Percentiles rank a stretch among this genome's conserved stretches.
Conservation (phyloP, 2,797 vertebrate genomes). For the Danio tinwini region DNA sequence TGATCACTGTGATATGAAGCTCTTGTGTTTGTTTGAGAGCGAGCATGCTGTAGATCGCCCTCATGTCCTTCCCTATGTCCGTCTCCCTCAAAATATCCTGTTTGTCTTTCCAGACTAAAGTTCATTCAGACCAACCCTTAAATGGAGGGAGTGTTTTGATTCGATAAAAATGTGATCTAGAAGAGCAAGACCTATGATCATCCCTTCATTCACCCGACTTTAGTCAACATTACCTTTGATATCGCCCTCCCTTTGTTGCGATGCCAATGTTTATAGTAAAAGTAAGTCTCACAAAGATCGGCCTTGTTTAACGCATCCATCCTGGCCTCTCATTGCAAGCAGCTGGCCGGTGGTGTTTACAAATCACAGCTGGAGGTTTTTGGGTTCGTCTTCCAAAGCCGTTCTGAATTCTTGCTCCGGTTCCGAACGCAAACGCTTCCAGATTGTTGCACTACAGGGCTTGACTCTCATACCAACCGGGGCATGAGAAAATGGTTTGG, state of each 20-base stretch:
- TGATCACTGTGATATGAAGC: neutral
- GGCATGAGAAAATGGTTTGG: conserved; percentile 41
- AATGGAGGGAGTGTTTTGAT: conserved; percentile 11
- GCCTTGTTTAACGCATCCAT: conserved; percentile 36
- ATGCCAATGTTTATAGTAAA: conserved; percentile 45
- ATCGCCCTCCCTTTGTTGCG: conserved; percentile 23
- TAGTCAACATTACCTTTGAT: conserved; percentile 31
- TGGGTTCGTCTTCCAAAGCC: conserved; percentile 35
- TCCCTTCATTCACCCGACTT: conserved; percentile 15
- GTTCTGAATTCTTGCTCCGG: conserved; percentile 28
- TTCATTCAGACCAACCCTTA: conserved; percentile 1
- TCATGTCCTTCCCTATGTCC: conserved; percentile 26
- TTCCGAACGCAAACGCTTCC: conserved; percentile 38
- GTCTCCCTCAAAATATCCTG: conserved; percentile 41
- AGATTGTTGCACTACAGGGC: conserved; percentile 38
- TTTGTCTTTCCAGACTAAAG: conserved; percentile 35
- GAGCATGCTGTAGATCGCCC: neutral
- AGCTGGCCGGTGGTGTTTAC: conserved; percentile 52
- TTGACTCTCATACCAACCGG: conserved; percentile 37
- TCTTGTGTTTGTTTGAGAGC: conserved; percentile 31
- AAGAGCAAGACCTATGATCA: neutral
- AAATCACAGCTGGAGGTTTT: conserved; percentile 56
- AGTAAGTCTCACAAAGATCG: conserved; percentile 32
- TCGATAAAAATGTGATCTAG: neutral
- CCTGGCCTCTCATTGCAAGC: conserved; percentile 33